Evolutionary conservation across 2,797 vertebrate genomes (phyloP).

Genomic region (Distichodus sexfasciatus): DNA sequence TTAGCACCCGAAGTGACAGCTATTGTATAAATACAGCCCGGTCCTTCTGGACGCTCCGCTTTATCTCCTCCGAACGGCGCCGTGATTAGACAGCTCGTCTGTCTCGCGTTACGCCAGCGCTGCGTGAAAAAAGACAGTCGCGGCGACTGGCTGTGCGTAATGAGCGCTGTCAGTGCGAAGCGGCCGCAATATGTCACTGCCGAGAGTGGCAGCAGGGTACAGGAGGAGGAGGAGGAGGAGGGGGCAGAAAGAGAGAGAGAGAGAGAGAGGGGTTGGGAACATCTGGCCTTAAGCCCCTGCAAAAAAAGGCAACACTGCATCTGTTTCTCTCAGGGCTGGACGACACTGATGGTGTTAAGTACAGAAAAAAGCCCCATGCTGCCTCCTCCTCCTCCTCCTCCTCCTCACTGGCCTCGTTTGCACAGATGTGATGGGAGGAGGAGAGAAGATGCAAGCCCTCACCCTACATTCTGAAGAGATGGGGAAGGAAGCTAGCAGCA

Average conservation of each 20-base stretch:
- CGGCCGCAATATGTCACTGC: slow-evolving; percentile 77
- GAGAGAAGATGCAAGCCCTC: slow-evolving; percentile 18
- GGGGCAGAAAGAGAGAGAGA: no score
- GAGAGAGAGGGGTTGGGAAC: no score
- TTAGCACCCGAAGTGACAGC: slow-evolving; percentile 23
- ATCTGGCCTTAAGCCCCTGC: slow-evolving; percentile 79
- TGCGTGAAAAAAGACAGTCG: slow-evolving; percentile 30
- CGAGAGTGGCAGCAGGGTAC: slow-evolving; percentile 66
- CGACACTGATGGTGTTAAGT: slow-evolving; percentile 87
- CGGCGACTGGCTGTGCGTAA: slow-evolving; percentile 55
- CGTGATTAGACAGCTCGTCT: slow-evolving; percentile 24
- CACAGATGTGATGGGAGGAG: slow-evolving; percentile 44
- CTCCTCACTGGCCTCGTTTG: slow-evolving; percentile 34
- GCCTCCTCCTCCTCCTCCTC: no score
- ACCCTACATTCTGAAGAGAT: slow-evolving; percentile 23
- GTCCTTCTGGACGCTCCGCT: slow-evolving; percentile 34
- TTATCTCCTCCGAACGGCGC: slow-evolving; percentile 28
- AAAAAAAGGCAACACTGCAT: slow-evolving; percentile 78
- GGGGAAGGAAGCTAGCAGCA: slow-evolving; percentile 10
- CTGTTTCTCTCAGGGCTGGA: slow-evolving; percentile 86
- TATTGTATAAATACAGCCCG: slow-evolving; percentile 31
- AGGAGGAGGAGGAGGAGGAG: no score
- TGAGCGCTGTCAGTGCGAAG: slow-evolving; percentile 78
- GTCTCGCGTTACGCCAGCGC: slow-evolving; percentile 26
- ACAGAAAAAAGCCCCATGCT: slow-evolving; percentile 65